Evolutionary conservation across 2,797 vertebrate genomes (phyloP), one percentile per base, ranked within the genome.

Genomic region (Acipenser transmontanus): DNA sequence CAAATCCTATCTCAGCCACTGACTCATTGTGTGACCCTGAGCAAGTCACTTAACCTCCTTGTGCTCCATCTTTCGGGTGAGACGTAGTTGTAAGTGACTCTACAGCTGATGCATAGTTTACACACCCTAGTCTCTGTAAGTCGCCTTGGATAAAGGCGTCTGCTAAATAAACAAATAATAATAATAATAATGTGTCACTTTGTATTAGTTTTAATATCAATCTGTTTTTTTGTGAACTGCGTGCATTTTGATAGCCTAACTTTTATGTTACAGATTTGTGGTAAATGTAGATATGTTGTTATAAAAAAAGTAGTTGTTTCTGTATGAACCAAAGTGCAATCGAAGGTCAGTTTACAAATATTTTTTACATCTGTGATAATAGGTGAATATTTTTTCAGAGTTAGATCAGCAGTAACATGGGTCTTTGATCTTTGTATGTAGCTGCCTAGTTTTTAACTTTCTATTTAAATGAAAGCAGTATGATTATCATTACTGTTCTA

Each of bases 241-340:
- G 4, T 62, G 60, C 66, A 70, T 63, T 70, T 66, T 70, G 51
- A 62, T 70, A 66, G 63, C 48, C 49, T 57, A 1, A 66, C 47
- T 34, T 68, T 54, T 56, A 63, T 49, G 9, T 4, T 6, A 13
- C 12, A 66, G 13, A 50, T 47, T 12, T 57, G 17, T 66, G 47
- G 57, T 59, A 8, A 12, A 50, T 66, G 56, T 49, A 63, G 61
- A 63, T 62, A 70, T 63, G 8, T 49, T 59, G 48, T 8, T 62
- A 34, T 34, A 34, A 34, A 17, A 52, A 14, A 60, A 65, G n/a
- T 56, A 56, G n/a, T 56, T 62, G n/a, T 57, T 57, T 50, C 52
- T 54, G 47, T 62, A 20, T 62, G 8, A 51, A 61, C 66, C 66
- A 67, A 62, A 67, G 49, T 50, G 49, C 61, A 60, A 61, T 12